Evolutionary conservation across 2,113 vertebrate species (phyloP), one percentile per base, ranked within the genome.

Genomic region (Vicugna pacos): DNA sequence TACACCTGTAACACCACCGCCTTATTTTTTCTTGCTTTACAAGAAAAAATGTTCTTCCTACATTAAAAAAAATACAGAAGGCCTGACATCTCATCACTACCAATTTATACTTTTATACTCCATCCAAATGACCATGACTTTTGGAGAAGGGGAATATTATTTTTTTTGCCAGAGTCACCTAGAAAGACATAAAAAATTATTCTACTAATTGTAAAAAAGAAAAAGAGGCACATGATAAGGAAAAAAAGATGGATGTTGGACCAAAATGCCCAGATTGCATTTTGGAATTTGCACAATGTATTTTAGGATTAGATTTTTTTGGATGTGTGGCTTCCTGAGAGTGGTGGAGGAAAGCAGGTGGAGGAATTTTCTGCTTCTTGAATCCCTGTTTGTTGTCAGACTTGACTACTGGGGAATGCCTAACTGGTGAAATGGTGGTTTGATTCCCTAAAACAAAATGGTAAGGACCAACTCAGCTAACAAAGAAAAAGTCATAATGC

Each of bases 101-200:
- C 14, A 81, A 56, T 56, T 86, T 67, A 88, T 20, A 77, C 38
- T 35, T 75, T 75, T 30, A 75, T 75, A 75, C 26, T 50, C 17
- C 7, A 62, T 73, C 48, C 64, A 92, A 83, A 1, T 69, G 50
- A 72, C 5, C 2, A 28, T 73, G 35, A 35, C 20, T 81, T 54
- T 48, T 76, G 60, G 64, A 73, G 10, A 80, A 69, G 30, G 24
- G 3, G 13, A 76, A 6, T 91, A 56, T 60, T 35, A 35, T 72
- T 56, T 81, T 94, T 86, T 79, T 69, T 84, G 76, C 32, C n/a
- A 90, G 10, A 86, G 56, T 69, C 67, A 94, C 46, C 46, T 2
- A 72, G 22, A 94, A 89, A 89, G 5, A 64, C 14, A 83, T 28
- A 69, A 82, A 82, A 82, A 88, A 91, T 54, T 52, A 91, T 42